Percentiles rank a stretch among this genome's conserved stretches.
These are phyloP conservation scores for Neolamprologus variostigma DNA, from an alignment of 2,113 vertebrate genomes.

Conservation along the genomic window DNA sequence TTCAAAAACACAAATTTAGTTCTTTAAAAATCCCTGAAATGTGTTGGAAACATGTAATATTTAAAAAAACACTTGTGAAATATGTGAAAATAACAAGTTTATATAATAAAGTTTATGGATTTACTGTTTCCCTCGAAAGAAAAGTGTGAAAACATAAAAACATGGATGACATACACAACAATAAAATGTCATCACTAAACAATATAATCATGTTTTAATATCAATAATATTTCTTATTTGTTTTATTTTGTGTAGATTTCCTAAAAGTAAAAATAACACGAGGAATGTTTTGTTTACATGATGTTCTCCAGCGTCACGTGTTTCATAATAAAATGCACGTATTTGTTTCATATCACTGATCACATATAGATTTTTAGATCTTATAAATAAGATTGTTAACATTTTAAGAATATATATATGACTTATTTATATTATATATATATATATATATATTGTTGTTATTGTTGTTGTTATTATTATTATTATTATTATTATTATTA, in stretches of 20 bases:
- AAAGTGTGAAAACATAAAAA: background rate
- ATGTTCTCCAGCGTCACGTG: background rate
- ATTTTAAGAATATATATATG: background rate
- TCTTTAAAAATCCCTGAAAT: background rate
- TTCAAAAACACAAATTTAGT: background rate
- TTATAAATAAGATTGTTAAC: background rate
- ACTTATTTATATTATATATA: background rate
- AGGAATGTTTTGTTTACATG: background rate
- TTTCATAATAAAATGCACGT: background rate
- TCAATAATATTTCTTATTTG: background rate
- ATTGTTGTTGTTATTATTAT: too few relatives aligned
- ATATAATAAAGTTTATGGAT: fast-evolving
- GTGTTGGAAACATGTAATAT: fast-evolving
- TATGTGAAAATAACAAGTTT: background rate
- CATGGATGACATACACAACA: background rate
- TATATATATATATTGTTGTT: too few relatives aligned
- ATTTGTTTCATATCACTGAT: background rate
- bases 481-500: fast-evolving
- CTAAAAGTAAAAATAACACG: background rate
- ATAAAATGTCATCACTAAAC: background rate
- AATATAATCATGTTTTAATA: background rate
- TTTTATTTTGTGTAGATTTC: background rate
- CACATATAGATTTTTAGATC: background rate
- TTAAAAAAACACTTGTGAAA: fast-evolving
- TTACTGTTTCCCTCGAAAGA: background rate